Evolutionary conservation across 2,888 invertebrate genomes (phyloP).

Genomic region (Caenorhabditis sp.): DNA sequence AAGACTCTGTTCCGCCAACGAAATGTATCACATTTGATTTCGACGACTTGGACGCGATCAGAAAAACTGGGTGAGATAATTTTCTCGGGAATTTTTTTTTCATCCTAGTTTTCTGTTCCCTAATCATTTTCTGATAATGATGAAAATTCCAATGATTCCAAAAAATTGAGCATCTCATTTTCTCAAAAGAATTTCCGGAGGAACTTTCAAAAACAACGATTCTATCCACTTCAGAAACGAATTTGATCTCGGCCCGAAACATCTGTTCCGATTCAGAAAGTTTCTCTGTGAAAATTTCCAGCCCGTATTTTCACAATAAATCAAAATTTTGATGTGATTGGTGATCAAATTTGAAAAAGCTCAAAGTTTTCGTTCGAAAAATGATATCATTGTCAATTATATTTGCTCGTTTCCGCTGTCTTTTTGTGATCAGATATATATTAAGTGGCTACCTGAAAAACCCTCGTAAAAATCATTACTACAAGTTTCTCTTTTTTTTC

Average conservation of each 20-base stretch:
- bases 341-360: background rate
- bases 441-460: background rate
- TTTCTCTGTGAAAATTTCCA: background rate
- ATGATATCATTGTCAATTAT: too few species aligned
- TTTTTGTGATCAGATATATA: background rate
- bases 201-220: too few species aligned
- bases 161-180: too few species aligned
- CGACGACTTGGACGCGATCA: constrained; percentile 33
- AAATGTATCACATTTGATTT: constrained; percentile 32
- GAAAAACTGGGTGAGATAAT: constrained; percentile 32
- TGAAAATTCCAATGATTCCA: too few species aligned
- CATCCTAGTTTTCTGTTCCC: too few species aligned
- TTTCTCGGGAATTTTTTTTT: background rate
- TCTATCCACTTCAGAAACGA: too few species aligned
- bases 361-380: background rate
- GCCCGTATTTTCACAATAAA: background rate
- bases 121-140: too few species aligned
- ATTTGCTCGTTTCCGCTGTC: too few species aligned
- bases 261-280: background rate
- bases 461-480: background rate
- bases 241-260: too few species aligned
- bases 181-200: too few species aligned
- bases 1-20: background rate
- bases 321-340: background rate
- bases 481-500: background rate